phyloP scores from a whole-genome alignment of 2,888 invertebrate species.

The Macrophya annulata region DNA sequence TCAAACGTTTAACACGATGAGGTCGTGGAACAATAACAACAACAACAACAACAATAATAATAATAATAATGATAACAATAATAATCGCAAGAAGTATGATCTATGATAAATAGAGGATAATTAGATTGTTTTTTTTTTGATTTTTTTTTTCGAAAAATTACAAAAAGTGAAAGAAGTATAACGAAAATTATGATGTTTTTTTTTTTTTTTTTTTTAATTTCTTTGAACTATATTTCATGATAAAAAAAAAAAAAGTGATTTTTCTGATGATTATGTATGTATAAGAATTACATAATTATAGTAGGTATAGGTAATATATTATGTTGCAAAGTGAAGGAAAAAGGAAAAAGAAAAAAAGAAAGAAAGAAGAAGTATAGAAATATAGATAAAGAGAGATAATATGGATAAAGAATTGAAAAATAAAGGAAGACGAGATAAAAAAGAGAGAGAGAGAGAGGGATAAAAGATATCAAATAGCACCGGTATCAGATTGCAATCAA shows the following conservation, averaged over 20 bases:
- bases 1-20: not conserved
- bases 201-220: not conserved
- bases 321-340: not conserved
- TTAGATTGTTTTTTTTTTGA: not conserved
- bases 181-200: not conserved
- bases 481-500: slow-evolving; percentile 52
- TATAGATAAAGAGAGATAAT: not conserved
- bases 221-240: too few relatives aligned
- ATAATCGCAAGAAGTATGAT: not conserved
- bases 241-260: too few relatives aligned
- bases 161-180: not conserved
- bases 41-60: not conserved
- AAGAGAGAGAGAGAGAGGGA: not conserved
- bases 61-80: not conserved
- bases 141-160: not conserved
- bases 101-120: not conserved
- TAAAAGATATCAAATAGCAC: slow-evolving; percentile 39
- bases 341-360: not conserved
- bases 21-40: not conserved
- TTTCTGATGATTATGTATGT: too few relatives aligned
- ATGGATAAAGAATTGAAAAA: not conserved
- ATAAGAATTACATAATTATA: too few relatives aligned
- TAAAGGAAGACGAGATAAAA: not conserved
- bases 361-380: not conserved
- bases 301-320: too few relatives aligned